Evolutionary conservation across 92 coral and sea anemone genomes (phyloP).

Genomic region (Plumapathes pennacea): DNA sequence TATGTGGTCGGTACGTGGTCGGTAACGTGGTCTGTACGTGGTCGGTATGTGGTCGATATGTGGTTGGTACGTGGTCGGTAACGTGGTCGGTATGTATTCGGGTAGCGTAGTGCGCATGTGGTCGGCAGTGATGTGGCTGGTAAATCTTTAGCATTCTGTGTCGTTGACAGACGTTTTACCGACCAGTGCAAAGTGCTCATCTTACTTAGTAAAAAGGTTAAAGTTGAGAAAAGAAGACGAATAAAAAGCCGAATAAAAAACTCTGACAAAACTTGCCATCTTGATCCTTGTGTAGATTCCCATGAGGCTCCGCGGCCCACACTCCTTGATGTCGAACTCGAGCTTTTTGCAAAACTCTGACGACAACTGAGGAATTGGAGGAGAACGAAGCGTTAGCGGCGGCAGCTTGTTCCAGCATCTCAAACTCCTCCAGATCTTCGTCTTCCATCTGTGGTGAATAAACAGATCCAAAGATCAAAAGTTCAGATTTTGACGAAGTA

Average conservation of each 20-base stretch:
- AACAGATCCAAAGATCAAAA: no score
- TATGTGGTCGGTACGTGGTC: no score
- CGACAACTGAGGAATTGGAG: slow-evolving; percentile 90
- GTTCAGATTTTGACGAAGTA: no score
- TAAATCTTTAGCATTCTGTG: no score
- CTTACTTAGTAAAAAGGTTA: not conserved
- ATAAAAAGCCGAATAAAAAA: not conserved
- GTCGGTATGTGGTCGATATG: no score
- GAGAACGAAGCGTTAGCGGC: slow-evolving; percentile 94
- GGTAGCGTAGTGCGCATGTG: no score
- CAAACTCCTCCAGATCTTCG: slow-evolving; percentile 90
- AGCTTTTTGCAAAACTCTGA: slow-evolving; percentile 72
- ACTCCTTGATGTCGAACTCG: slow-evolving; percentile 10
- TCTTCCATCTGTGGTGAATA: slow-evolving; percentile 61
- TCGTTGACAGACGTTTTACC: no score
- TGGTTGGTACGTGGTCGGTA: no score
- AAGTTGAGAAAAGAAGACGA: not conserved
- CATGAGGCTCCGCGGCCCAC: not conserved
- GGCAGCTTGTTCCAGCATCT: slow-evolving; percentile 85
- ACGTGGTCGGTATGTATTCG: no score
- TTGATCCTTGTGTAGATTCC: not conserved
- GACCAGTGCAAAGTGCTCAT: no score
- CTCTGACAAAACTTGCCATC: not conserved
- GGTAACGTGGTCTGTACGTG: no score
- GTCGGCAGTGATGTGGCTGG: no score